A percentile compares a stretch with the other conserved stretches of the same genome.
phyloP scores from a whole-genome alignment of 2,113 vertebrate species.

The Cottus gobio region DNA sequence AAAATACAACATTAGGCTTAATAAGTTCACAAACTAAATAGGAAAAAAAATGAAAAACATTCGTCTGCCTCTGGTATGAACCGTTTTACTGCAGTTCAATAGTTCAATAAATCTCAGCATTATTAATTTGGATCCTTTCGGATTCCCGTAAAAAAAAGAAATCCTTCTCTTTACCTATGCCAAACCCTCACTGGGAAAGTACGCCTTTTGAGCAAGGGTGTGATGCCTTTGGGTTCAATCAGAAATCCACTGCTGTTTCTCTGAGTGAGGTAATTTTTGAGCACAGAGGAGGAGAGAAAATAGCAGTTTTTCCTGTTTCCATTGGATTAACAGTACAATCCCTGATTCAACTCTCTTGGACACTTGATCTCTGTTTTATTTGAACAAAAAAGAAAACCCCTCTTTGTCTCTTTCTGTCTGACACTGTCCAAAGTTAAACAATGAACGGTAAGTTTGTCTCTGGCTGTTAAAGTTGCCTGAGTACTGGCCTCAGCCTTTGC shows the following conservation, averaged over 20 bases:
- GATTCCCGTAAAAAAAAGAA: background rate
- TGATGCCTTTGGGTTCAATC: conserved; percentile 50
- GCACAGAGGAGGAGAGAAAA: conserved; percentile 15
- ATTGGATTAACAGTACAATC: background rate
- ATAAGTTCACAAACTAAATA: background rate
- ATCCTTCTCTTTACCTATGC: conserved; percentile 13
- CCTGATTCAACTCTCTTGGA: conserved; percentile 11
- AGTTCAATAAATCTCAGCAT: background rate
- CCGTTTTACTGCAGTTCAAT: background rate
- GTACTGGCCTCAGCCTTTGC: background rate
- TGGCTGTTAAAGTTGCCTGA: background rate
- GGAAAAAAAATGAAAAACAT: background rate
- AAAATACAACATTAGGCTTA: background rate
- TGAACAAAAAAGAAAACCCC: background rate
- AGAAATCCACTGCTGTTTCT: conserved; percentile 45
- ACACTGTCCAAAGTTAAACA: background rate
- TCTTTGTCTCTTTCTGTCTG: background rate
- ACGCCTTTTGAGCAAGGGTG: conserved; percentile 33
- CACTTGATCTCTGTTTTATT: background rate
- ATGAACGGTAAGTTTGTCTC: background rate
- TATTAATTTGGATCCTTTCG: background rate
- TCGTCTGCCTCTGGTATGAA: background rate
- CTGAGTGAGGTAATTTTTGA: conserved; percentile 50
- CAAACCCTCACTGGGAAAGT: conserved; percentile 12
- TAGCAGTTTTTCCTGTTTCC: background rate